Conservation (phyloP, 2,888 invertebrate species). For the Cosmopolites sordidus region DNA sequence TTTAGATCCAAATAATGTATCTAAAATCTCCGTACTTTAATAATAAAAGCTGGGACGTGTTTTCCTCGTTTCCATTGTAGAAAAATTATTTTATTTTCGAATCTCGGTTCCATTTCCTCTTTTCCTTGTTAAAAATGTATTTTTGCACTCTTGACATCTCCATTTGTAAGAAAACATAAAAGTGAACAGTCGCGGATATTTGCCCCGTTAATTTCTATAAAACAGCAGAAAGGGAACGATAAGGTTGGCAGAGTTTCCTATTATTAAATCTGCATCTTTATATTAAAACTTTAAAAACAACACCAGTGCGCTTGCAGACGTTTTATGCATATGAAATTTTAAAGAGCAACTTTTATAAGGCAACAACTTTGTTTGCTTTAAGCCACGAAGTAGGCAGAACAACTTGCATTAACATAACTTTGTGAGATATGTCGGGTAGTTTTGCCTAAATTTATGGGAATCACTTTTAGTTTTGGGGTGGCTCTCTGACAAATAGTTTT, state of each 20-base stretch:
- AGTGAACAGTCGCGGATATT: slow-evolving; percentile 11
- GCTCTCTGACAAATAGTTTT: slow-evolving; percentile 1
- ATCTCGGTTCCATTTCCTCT: slow-evolving; percentile 8
- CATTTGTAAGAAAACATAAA: slow-evolving; percentile 14
- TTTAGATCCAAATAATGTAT: too few relatives aligned
- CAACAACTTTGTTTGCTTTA: slow-evolving; percentile 30
- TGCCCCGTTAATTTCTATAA: slow-evolving; percentile 13
- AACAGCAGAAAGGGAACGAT: slow-evolving; percentile 9
- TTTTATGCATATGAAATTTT: slow-evolving; percentile 25
- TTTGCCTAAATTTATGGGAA: slow-evolving; percentile 12
- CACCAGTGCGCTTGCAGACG: slow-evolving; percentile 13
- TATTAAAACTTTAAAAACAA: slow-evolving; percentile 23
- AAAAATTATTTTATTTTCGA: slow-evolving; percentile 7
- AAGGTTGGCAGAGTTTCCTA: slow-evolving; percentile 13
- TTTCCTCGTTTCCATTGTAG: background rate
- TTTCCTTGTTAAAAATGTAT: slow-evolving; percentile 8
- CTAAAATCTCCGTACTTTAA: too few relatives aligned
- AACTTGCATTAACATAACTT: slow-evolving; percentile 29
- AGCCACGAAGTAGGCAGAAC: slow-evolving; percentile 28
- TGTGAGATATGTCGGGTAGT: slow-evolving; percentile 26
- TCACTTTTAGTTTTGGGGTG: slow-evolving; percentile 2
- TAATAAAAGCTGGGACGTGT: background rate
- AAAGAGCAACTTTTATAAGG: slow-evolving; percentile 29
- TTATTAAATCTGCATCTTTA: slow-evolving; percentile 24
- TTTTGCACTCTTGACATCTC: slow-evolving; percentile 12